A percentile compares a stretch with the other conserved stretches of the same genome.
Evolutionary conservation across 1,140 invertebrate genomes (phyloP).

Genomic region (Holcopasites calliopsidis): DNA sequence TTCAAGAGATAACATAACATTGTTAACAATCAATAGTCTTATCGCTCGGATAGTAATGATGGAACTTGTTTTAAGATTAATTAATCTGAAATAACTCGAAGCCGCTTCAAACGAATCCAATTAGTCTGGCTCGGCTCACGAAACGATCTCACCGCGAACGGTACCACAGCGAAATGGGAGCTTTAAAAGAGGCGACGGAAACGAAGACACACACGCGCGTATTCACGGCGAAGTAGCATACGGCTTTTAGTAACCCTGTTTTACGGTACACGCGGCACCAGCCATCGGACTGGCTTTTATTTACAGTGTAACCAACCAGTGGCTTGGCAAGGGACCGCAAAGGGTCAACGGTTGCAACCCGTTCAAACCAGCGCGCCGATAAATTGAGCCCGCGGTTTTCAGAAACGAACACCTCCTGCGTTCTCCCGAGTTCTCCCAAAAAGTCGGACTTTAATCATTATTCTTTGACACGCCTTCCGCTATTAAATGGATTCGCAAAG

Average conservation of each 20-base stretch:
- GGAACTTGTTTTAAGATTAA: too few species aligned
- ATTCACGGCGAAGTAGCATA: background rate
- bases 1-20: background rate
- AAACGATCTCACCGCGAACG: background rate
- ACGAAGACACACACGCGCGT: background rate
- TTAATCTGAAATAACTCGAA: background rate
- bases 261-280: slow-evolving; percentile 31
- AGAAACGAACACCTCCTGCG: too few species aligned
- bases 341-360: slow-evolving; percentile 44
- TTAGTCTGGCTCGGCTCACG: background rate
- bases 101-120: background rate
- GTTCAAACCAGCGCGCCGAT: slow-evolving; percentile 26
- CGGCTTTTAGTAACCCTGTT: slow-evolving; percentile 40
- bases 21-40: too few species aligned
- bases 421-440: background rate
- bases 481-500: too few species aligned
- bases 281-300: slow-evolving; percentile 32
- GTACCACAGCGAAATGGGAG: background rate
- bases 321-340: slow-evolving; percentile 32
- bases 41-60: too few species aligned
- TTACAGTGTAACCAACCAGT: slow-evolving; percentile 28
- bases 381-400: slow-evolving; percentile 29
- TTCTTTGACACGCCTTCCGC: too few species aligned
- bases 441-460: background rate
- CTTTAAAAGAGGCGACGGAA: background rate